These are phyloP conservation scores for Anguilla pacifica DNA, from an alignment of 2,797 vertebrate genomes.

Conservation along the genomic window DNA sequence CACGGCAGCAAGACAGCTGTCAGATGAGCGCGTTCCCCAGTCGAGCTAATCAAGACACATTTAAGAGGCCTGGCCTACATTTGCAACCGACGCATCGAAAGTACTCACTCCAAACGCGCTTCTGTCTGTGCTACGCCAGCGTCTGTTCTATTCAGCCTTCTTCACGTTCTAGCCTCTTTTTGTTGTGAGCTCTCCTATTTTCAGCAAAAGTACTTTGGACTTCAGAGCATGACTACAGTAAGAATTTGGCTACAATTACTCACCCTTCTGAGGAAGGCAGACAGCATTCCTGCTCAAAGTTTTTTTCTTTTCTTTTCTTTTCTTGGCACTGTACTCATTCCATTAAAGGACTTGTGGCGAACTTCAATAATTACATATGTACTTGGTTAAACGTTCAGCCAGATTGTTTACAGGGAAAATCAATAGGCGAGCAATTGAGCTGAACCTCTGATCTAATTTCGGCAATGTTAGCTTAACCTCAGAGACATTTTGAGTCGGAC, in stretches of 20 bases:
- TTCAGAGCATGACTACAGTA: background rate
- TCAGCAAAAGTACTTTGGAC: background rate
- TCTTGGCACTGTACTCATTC: background rate
- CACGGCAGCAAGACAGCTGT: background rate
- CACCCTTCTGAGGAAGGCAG: background rate
- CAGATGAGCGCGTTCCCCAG: background rate
- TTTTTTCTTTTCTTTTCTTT: background rate
- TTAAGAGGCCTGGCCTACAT: background rate
- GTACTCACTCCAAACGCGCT: background rate
- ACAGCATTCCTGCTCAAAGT: background rate
- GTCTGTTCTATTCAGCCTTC: background rate
- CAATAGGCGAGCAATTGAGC: background rate
- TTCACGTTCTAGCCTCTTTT: background rate
- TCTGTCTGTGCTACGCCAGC: too few species aligned
- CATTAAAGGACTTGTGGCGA: background rate
- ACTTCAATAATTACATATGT: background rate
- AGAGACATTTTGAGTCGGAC: slow-evolving; percentile 1
- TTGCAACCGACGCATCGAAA: background rate
- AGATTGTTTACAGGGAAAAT: slow-evolving; percentile 16
- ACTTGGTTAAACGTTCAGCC: background rate
- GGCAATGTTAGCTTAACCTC: slow-evolving; percentile 20
- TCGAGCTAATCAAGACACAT: background rate
- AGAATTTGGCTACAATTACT: background rate
- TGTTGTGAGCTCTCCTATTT: background rate
- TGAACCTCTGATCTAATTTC: background rate